These are phyloP conservation scores for Crypturellus tataupa DNA, from an alignment of 2,797 vertebrate species.

Conservation along the genomic window DNA sequence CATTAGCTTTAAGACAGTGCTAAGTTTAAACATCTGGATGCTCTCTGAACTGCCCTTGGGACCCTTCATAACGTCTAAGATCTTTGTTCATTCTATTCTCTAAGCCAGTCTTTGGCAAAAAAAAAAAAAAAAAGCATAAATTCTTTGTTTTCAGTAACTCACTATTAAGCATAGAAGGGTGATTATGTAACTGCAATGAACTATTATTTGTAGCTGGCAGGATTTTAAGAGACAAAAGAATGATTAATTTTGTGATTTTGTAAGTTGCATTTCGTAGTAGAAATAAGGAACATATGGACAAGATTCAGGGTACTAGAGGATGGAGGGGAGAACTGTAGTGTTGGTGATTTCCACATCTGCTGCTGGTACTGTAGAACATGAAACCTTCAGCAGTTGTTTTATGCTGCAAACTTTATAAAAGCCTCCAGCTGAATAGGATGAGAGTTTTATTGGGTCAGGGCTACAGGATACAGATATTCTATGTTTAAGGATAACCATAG, in stretches of 20 bases:
- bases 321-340: rapidly evolving
- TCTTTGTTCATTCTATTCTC: background rate
- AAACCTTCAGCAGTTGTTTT: background rate
- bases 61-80: background rate
- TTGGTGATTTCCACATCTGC: background rate
- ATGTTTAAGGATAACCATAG: background rate
- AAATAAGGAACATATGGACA: background rate
- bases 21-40: background rate
- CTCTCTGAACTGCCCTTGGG: background rate
- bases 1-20: background rate
- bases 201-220: background rate
- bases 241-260: background rate
- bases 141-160: background rate
- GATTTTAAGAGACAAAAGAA: background rate
- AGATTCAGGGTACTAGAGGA: background rate
- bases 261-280: background rate
- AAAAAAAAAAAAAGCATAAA: background rate
- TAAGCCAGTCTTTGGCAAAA: background rate
- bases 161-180: background rate
- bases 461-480: background rate
- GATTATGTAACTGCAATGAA: background rate
- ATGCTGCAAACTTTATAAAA: background rate
- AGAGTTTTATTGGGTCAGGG: background rate
- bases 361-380: background rate
- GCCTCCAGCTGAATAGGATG: background rate